These are phyloP conservation scores for Lepidonotus clava DNA, from an alignment of 2,888 invertebrate genomes.

Conservation along the genomic window DNA sequence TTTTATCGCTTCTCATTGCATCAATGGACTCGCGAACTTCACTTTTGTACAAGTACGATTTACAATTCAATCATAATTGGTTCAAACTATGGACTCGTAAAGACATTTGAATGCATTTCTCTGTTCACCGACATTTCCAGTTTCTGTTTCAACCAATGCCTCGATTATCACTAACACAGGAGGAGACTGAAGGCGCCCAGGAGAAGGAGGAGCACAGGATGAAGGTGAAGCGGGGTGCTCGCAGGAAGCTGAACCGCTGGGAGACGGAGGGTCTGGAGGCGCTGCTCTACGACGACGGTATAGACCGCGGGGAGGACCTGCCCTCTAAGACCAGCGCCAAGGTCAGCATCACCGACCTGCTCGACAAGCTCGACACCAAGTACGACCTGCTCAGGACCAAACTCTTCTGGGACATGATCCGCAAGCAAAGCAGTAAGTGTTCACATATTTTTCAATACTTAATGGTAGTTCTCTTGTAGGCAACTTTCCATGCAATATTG, in stretches of 20 bases:
- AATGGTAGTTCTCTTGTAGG: no score
- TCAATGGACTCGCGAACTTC: not conserved
- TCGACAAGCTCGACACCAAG: constrained; percentile 72
- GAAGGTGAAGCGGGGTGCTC: constrained; percentile 11
- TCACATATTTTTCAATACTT: no score
- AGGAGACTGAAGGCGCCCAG: not conserved
- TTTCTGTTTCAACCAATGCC: not conserved
- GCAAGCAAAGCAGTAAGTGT: constrained; percentile 68
- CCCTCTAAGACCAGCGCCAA: constrained; percentile 63
- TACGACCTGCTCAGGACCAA: constrained; percentile 72
- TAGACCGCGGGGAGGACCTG: constrained; percentile 66
- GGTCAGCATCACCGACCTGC: constrained; percentile 66
- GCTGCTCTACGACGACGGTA: constrained; percentile 74
- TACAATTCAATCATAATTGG: no score
- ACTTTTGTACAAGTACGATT: no score
- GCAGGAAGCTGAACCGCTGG: constrained; percentile 68
- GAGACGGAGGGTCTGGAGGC: constrained; percentile 73
- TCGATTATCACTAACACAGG: not conserved
- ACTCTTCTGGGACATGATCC: constrained; percentile 72
- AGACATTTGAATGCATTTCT: no score
- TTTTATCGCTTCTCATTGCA: not conserved
- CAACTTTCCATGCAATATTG: no score
- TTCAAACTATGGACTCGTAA: no score
- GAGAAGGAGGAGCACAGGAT: constrained; percentile 33
- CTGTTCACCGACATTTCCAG: no score